These are phyloP conservation scores for Spilosoma lubricipeda DNA, from an alignment of 2,888 invertebrate species.

Conservation along the genomic window DNA sequence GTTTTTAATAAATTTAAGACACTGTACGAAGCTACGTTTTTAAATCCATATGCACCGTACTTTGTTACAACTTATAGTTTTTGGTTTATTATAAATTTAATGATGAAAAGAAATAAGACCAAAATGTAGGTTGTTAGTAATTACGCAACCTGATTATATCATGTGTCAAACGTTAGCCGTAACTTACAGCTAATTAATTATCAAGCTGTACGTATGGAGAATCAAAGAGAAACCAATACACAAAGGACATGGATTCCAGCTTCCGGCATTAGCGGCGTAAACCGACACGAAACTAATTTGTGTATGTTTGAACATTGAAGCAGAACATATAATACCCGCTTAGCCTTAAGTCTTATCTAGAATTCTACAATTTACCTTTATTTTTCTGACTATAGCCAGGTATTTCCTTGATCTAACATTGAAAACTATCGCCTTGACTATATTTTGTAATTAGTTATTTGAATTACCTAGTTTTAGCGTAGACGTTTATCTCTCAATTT, in stretches of 20 bases:
- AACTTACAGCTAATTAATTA: conserved; percentile 4
- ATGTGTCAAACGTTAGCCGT: conserved; percentile 4
- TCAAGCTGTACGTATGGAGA: neutral
- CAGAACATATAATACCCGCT: neutral
- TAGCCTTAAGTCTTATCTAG: neutral
- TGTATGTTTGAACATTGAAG: neutral
- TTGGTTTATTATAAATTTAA: neutral
- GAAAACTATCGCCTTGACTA: no score
- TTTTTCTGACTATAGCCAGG: neutral
- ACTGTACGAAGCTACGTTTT: neutral
- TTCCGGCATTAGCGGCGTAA: neutral
- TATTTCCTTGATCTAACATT: no score
- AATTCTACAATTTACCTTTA: neutral
- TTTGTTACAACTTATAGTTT: no score
- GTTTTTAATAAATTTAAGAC: neutral
- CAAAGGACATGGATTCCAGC: conserved; percentile 1
- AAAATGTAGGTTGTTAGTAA: neutral
- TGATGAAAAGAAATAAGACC: neutral
- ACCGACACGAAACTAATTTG: neutral
- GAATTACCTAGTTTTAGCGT: no score
- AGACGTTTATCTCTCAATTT: no score
- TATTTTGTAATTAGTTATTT: no score
- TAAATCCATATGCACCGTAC: neutral
- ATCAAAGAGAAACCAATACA: neutral
- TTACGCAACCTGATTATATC: conserved; percentile 9